phyloP scores from a whole-genome alignment of 2,113 vertebrate species.

The Parus major region DNA sequence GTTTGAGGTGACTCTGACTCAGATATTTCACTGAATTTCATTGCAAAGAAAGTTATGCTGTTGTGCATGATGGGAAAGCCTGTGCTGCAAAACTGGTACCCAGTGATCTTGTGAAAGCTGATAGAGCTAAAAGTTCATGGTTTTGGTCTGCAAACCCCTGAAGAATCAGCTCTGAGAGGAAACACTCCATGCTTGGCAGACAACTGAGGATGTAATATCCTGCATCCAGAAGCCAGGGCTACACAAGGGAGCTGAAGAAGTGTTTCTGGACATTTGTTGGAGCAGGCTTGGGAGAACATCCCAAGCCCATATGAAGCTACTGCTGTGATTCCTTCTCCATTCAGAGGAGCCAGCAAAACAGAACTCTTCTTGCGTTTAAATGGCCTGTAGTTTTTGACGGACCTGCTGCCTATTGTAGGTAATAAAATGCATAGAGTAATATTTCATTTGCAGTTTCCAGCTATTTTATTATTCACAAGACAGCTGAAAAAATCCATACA shows the following conservation, averaged over 20 bases:
- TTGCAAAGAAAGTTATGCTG: not conserved
- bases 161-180: not conserved
- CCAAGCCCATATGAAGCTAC: not conserved
- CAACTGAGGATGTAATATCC: not conserved
- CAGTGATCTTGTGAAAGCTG: not conserved
- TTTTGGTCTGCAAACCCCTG: not conserved
- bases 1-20: not conserved
- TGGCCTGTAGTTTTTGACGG: not conserved
- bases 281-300: not conserved
- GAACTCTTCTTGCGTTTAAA: not conserved
- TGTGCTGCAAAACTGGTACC: not conserved
- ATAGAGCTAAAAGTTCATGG: not conserved
- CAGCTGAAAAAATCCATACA: not conserved
- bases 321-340: not conserved
- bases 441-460: not conserved
- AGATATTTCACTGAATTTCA: not conserved
- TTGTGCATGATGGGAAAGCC: not conserved
- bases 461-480: not conserved
- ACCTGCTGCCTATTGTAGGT: not conserved
- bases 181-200: not conserved
- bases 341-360: not conserved
- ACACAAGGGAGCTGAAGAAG: not conserved
- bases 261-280: not conserved
- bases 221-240: not conserved
- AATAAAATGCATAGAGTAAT: not conserved